These are phyloP conservation scores for Heliconius hewitsoni DNA, from an alignment of 1,140 invertebrate species.

Conservation along the genomic window DNA sequence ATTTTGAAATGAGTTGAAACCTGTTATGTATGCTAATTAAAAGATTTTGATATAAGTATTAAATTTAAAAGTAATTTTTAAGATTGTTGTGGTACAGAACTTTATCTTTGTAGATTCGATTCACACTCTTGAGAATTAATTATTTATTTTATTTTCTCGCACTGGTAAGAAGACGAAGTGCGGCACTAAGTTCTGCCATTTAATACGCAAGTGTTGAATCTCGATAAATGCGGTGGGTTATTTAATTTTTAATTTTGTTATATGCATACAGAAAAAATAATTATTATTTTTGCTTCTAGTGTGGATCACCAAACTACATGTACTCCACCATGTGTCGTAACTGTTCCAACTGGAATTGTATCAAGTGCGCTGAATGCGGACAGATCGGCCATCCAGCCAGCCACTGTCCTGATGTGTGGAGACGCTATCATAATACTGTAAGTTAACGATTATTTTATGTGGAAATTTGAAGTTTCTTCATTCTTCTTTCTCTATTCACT, in stretches of 20 bases:
- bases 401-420: slow-evolving; percentile 86
- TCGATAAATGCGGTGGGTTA: neutral
- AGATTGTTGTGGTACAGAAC: neutral
- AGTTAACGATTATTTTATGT: slow-evolving; percentile 40
- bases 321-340: slow-evolving; percentile 82
- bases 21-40: too few relatives aligned
- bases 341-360: slow-evolving; percentile 80
- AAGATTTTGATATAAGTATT: too few relatives aligned
- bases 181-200: neutral
- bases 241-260: neutral
- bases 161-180: neutral
- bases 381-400: slow-evolving; percentile 82
- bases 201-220: neutral
- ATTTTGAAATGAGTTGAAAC: too few relatives aligned
- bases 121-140: too few relatives aligned
- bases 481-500: too few relatives aligned
- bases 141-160: neutral
- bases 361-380: slow-evolving; percentile 83
- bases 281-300: slow-evolving; percentile 74
- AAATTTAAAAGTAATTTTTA: too few relatives aligned
- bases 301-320: slow-evolving; percentile 82
- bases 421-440: slow-evolving; percentile 86
- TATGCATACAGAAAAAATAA: neutral
- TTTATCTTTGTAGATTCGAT: too few relatives aligned
- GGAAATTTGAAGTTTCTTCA: too few relatives aligned